A percentile compares a stretch with the other conserved stretches of the same genome.
Evolutionary conservation across 2,888 invertebrate species (phyloP).

Genomic region (Euzetes globulus): DNA sequence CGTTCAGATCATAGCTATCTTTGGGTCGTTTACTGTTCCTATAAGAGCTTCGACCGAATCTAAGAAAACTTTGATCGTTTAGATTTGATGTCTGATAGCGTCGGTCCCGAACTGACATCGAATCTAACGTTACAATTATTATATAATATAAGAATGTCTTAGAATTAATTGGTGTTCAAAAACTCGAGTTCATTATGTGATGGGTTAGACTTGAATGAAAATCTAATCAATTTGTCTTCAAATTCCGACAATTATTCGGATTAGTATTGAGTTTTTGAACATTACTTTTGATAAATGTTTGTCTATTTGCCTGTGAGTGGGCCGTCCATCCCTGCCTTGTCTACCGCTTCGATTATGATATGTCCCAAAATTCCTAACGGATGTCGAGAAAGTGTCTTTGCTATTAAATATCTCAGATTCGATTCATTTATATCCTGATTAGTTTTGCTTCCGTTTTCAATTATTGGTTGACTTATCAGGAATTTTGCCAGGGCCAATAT

Average conservation of each 20-base stretch:
- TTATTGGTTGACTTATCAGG: background rate
- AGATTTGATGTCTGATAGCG: conserved; percentile 5
- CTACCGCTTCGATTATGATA: conserved; percentile 3
- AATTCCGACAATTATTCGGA: too few relatives aligned
- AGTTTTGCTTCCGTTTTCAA: background rate
- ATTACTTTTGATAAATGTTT: background rate
- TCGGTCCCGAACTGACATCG: conserved; percentile 1
- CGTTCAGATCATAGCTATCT: conserved; percentile 27
- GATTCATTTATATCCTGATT: conserved; percentile 5
- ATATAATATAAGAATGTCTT: too few relatives aligned
- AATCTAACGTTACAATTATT: background rate
- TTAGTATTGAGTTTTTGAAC: too few relatives aligned
- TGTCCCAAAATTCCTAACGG: conserved; percentile 25
- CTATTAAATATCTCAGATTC: conserved; percentile 5
- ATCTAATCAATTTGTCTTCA: too few relatives aligned
- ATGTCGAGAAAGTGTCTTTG: conserved; percentile 1
- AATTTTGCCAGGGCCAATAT: conserved; percentile 4
- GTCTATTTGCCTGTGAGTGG: background rate
- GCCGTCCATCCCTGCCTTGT: background rate
- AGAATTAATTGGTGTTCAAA: background rate
- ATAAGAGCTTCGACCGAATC: conserved; percentile 28
- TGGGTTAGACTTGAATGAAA: too few relatives aligned
- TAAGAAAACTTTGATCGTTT: conserved; percentile 32
- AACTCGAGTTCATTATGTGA: background rate
- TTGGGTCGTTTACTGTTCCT: conserved; percentile 27